phyloP scores from a whole-genome alignment of 2,113 vertebrate species.

The Lepus americanus region DNA sequence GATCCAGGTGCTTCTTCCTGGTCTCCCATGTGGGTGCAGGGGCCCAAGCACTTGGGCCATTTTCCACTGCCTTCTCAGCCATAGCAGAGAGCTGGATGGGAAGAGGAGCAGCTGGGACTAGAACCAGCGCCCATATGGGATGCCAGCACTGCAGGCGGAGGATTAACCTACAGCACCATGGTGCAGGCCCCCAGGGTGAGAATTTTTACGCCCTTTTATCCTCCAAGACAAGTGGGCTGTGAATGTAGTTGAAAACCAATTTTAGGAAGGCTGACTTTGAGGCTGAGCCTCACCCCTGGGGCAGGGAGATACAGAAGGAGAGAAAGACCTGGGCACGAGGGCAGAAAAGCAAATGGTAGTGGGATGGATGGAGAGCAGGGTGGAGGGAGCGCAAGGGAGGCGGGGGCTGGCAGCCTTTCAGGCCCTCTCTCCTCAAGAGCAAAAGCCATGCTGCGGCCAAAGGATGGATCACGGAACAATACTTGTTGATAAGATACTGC shows the following conservation, averaged over 20 bases:
- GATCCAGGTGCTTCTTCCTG: no score
- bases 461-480: neutral
- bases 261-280: neutral
- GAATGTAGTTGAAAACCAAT: neutral
- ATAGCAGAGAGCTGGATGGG: no score
- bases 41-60: no score
- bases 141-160: no score
- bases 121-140: no score
- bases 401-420: neutral
- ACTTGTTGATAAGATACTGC: slow-evolving; percentile 36
- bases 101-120: no score
- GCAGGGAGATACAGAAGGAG: neutral
- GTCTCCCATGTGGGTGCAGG: no score
- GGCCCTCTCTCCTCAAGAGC: neutral
- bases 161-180: no score
- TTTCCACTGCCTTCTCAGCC: no score
- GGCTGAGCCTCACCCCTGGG: neutral
- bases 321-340: neutral
- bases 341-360: neutral
- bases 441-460: neutral
- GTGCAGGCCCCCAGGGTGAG: neutral
- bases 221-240: neutral
- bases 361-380: neutral
- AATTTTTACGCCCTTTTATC: neutral
- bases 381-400: neutral